Evolutionary conservation across 2,797 vertebrate genomes (phyloP), one percentile per base, ranked within the genome.

Genomic region (Streptopelia turtur): DNA sequence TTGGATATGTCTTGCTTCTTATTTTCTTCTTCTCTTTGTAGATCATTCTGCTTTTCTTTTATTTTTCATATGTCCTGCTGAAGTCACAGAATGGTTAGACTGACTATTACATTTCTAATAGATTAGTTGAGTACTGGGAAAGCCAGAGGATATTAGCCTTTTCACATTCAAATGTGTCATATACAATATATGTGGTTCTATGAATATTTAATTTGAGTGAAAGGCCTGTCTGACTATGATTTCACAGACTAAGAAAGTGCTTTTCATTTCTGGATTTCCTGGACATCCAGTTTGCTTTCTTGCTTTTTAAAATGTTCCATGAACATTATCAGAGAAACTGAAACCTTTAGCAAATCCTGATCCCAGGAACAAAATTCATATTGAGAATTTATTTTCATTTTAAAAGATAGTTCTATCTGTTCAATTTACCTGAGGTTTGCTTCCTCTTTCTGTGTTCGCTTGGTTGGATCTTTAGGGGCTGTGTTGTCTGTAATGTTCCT

Each of bases 151-250:
- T 95, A 96, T 97, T 96, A 97, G 94, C 96, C 93, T 96, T 97
- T 97, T 97, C 93, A 94, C 95, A 97, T 97, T 97, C 95, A 97
- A 93, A 96, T 96, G 79, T 95, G 96, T 95, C 89, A 82, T 94
- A 83, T 92, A 74, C 83, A 79, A 79, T 94, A 95, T 97, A 97
- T 97, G 95, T 95, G 92, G 50, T 94, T 96, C 95, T 96, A 91
- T 98, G 96, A 97, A 97, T 98, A 97, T 97, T 98, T 98, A 96
- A 97, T 96, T 95, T 86, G 91, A 96, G 79, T 97, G 87, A 96
- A 96, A 97, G 93, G 56, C 91, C 87, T 16, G 23, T 83, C 96
- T 95, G 93, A 96, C 87, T 96, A 70, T 60, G 52, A 86, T 84
- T 94, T 94, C 85, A 88, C 65, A 53, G 72, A 65, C 33, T 65